Conservation (phyloP, 2,888 invertebrate genomes). For the Campopleginae sp. region DNA sequence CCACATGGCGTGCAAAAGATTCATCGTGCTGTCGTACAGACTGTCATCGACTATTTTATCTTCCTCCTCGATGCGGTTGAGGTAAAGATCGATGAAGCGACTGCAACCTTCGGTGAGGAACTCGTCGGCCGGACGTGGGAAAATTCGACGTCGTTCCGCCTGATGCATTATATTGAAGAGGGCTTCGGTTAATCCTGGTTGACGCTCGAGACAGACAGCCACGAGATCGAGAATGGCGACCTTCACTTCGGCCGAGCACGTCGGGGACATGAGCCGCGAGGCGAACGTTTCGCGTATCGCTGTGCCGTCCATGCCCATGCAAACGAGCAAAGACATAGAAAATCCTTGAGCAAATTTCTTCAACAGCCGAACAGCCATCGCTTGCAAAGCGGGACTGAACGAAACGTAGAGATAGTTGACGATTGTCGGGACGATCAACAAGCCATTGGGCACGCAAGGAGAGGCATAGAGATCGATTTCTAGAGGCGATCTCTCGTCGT, state of each 20-base stretch:
- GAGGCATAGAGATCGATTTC: constrained; percentile 83
- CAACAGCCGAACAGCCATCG: constrained; percentile 85
- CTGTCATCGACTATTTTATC: constrained; percentile 80
- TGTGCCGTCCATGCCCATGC: constrained; percentile 87
- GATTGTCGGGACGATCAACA: constrained; percentile 85
- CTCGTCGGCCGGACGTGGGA: constrained; percentile 81
- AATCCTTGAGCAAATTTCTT: constrained; percentile 86
- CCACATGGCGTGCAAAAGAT: constrained; percentile 83
- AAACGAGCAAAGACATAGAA: constrained; percentile 87
- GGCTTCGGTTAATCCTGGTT: constrained; percentile 84
- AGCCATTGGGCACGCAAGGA: constrained; percentile 81
- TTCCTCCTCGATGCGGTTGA: constrained; percentile 79
- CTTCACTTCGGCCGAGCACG: constrained; percentile 84
- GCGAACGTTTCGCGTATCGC: constrained; percentile 86
- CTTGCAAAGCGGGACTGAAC: constrained; percentile 86
- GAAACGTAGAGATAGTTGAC: constrained; percentile 86
- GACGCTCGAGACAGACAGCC: constrained; percentile 83
- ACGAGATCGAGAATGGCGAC: constrained; percentile 84
- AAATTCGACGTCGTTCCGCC: constrained; percentile 81
- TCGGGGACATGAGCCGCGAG: constrained; percentile 85
- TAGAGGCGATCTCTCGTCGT: constrained; percentile 80
- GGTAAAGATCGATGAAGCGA: constrained; percentile 80
- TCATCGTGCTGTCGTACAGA: constrained; percentile 82
- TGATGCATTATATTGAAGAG: constrained; percentile 83
- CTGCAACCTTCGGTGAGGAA: constrained; percentile 82